Evolutionary conservation across 2,797 vertebrate genomes (phyloP).

Genomic region (Acanthopagrus latus): DNA sequence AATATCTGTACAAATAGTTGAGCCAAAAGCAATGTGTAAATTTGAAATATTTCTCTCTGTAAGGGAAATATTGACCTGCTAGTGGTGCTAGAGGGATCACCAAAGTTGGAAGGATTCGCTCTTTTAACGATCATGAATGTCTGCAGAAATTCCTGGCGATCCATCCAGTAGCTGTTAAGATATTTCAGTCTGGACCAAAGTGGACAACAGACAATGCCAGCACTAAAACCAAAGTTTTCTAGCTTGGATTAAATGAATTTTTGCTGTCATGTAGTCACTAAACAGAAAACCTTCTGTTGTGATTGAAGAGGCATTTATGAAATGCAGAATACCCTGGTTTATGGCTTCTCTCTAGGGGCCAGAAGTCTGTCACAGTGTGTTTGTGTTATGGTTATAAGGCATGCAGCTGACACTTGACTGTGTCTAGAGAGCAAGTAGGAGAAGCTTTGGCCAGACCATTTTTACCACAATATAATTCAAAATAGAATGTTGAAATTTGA

Average conservation of each 20-base stretch:
- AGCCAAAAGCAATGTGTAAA: no score
- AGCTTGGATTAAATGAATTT: neutral
- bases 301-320: constrained; percentile 1
- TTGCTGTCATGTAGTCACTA: neutral
- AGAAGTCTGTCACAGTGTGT: neutral
- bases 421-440: neutral
- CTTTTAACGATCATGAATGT: neutral
- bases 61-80: neutral
- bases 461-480: neutral
- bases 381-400: constrained; percentile 28
- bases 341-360: constrained; percentile 1
- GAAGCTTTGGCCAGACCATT: neutral
- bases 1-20: no score
- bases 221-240: neutral
- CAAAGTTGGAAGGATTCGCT: neutral
- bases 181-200: neutral
- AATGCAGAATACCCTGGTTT: constrained; percentile 17
- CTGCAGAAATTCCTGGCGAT: no score
- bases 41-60: neutral
- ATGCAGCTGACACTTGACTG: neutral
- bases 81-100: neutral
- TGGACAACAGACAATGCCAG: neutral
- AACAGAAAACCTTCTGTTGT: neutral
- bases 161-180: neutral
- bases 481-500: neutral